Conservation (phyloP, 2,797 vertebrate genomes). For the Rallus crepitans region DNA sequence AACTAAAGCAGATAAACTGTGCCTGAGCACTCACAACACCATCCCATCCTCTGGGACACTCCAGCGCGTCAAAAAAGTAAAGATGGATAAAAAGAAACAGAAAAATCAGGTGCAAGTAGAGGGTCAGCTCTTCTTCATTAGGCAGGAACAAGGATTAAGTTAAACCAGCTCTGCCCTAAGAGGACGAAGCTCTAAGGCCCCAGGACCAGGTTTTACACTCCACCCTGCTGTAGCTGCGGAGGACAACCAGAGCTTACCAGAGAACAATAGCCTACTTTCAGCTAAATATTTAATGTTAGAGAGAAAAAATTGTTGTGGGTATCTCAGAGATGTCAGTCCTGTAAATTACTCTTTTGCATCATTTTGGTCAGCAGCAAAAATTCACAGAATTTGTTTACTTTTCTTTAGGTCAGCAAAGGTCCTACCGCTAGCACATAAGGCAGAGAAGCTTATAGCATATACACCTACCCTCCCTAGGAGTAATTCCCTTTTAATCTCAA, state of each 20-base stretch:
- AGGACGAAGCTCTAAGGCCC: neutral
- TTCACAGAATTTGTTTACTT: neutral
- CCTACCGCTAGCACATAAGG: neutral
- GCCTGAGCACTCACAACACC: neutral
- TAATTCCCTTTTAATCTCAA: neutral
- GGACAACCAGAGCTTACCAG: neutral
- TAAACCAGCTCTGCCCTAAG: neutral
- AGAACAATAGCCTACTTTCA: neutral
- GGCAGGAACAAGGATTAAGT: neutral
- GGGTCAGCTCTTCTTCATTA: neutral
- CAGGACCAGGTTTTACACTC: neutral
- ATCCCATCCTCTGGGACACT: neutral
- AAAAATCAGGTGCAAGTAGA: neutral
- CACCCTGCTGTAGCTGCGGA: neutral
- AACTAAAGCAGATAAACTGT: constrained; percentile 27
- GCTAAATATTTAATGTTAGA: neutral
- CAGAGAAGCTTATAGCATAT: neutral
- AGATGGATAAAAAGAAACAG: neutral
- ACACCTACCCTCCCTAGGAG: neutral
- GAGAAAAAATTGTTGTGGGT: neutral
- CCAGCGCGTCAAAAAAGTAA: neutral
- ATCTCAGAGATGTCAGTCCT: neutral
- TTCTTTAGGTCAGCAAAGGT: neutral
- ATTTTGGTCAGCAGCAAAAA: neutral
- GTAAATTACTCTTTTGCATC: neutral